Evolutionary conservation across 2,113 vertebrate species (phyloP).

Genomic region (Rallus limicola): DNA sequence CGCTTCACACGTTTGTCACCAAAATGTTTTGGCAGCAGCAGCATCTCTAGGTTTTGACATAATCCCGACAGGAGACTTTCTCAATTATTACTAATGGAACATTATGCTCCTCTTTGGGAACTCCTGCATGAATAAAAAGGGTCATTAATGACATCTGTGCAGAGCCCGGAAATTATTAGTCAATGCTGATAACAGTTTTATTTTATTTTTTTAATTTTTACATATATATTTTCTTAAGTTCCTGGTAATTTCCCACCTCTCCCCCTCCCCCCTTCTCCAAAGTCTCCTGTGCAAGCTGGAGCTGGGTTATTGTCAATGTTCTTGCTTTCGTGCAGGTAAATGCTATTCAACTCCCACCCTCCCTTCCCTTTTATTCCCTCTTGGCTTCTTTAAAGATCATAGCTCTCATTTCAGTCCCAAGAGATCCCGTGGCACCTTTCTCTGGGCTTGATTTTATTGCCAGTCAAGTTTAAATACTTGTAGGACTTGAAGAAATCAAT

Average conservation of each 20-base stretch:
- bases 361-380: slow-evolving; percentile 50
- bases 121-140: slow-evolving; percentile 84
- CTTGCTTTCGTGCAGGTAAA: slow-evolving; percentile 53
- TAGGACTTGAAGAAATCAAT: not conserved
- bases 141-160: slow-evolving; percentile 80
- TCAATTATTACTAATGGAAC: slow-evolving; percentile 85
- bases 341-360: slow-evolving; percentile 42
- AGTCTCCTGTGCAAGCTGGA: slow-evolving; percentile 31
- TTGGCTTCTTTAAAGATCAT: slow-evolving; percentile 10
- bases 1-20: slow-evolving; percentile 73
- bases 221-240: slow-evolving; percentile 55
- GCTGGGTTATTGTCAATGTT: not conserved
- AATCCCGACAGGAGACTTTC: slow-evolving; percentile 78
- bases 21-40: slow-evolving; percentile 84
- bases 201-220: slow-evolving; percentile 66
- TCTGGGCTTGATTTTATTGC: not conserved
- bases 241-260: slow-evolving; percentile 62
- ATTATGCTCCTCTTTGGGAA: slow-evolving; percentile 78
- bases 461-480: not conserved
- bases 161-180: slow-evolving; percentile 77
- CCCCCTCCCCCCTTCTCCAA: slow-evolving; percentile 49
- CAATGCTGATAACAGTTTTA: slow-evolving; percentile 65
- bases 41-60: slow-evolving; percentile 82
- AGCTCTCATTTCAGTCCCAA: not conserved
- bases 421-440: not conserved